Evolutionary conservation across 2,113 vertebrate species (phyloP).

Genomic region (Alexandromys fortis): DNA sequence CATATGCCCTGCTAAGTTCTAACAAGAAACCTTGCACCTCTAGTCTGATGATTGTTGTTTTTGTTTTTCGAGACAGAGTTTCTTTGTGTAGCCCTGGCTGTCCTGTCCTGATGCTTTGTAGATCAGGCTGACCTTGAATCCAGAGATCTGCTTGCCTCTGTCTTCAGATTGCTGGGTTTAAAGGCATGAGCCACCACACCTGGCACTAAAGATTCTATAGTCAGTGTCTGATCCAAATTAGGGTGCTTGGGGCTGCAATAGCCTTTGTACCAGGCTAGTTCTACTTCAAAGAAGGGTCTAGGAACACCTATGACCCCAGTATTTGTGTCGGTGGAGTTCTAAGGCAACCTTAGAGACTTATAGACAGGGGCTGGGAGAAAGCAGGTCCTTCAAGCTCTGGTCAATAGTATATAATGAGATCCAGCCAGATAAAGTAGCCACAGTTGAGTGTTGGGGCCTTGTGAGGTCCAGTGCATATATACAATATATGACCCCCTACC

Average conservation of each 20-base stretch:
- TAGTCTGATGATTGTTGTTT: not conserved
- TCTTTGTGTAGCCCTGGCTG: not conserved
- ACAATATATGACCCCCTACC: not conserved
- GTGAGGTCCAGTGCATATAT: too few species aligned
- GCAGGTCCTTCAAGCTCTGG: fast-evolving
- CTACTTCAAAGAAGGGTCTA: not conserved
- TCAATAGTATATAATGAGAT: too few species aligned
- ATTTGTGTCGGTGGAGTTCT: not conserved
- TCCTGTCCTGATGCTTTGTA: not conserved
- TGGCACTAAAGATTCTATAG: not conserved
- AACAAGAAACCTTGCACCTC: not conserved
- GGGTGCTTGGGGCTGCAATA: not conserved
- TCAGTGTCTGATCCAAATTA: not conserved
- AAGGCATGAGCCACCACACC: not conserved
- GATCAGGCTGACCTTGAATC: not conserved
- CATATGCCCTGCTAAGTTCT: too few species aligned
- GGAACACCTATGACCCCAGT: not conserved
- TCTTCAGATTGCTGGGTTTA: not conserved
- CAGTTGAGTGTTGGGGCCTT: not conserved
- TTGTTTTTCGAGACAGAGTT: not conserved
- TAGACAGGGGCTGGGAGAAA: not conserved
- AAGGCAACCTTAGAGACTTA: not conserved
- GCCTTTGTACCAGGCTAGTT: not conserved
- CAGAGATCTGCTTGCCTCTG: not conserved
- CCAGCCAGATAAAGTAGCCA: not conserved